Conservation (phyloP, 2,797 vertebrate species). For the Crocidura indochinensis region DNA sequence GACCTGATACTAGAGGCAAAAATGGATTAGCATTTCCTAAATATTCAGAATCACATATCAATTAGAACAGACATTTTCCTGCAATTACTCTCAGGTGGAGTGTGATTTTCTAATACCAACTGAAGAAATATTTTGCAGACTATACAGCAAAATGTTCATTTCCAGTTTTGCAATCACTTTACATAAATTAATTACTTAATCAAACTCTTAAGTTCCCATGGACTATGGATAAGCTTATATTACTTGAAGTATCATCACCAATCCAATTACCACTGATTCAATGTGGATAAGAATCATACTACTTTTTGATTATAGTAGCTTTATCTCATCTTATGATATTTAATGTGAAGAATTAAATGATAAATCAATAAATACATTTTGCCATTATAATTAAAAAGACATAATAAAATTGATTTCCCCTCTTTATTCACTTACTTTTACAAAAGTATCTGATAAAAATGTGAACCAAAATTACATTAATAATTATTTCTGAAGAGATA, state of each 20-base stretch:
- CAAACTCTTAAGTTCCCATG: neutral
- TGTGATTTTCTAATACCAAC: neutral
- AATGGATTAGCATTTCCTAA: neutral
- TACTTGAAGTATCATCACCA: neutral
- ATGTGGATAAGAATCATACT: neutral
- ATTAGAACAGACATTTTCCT: neutral
- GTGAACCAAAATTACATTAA: neutral
- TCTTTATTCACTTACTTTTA: constrained; percentile 42
- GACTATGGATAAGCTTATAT: neutral
- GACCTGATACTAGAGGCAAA: constrained; percentile 11
- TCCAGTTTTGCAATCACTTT: neutral
- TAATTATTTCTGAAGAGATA: neutral
- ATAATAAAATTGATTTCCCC: neutral
- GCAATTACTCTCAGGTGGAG: neutral
- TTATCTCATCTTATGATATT: neutral
- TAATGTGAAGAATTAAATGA: constrained; percentile 2
- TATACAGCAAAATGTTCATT: neutral
- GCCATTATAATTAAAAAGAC: constrained; percentile 12
- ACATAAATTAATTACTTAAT: neutral
- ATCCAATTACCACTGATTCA: neutral
- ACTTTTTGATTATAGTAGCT: constrained; percentile 2
- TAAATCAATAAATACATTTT: constrained; percentile 1
- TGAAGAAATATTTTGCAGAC: neutral
- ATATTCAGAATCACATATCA: neutral
- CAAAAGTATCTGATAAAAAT: neutral